These are phyloP conservation scores for Oppia nitens DNA, from an alignment of 1,140 invertebrate genomes.

Conservation along the genomic window DNA sequence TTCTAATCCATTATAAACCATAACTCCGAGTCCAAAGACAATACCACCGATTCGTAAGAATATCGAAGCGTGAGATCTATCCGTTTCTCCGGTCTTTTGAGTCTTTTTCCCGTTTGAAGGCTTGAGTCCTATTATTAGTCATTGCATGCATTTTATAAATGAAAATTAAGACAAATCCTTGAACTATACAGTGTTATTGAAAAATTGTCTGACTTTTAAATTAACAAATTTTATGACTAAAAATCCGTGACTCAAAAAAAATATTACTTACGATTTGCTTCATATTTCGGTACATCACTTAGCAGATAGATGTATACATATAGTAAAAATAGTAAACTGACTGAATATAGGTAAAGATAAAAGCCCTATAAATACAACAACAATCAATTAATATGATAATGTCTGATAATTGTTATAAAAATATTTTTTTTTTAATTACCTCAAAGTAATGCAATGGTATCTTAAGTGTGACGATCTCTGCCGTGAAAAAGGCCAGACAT, in stretches of 20 bases:
- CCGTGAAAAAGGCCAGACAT: slow-evolving; percentile 77
- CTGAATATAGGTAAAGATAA: slow-evolving; percentile 89
- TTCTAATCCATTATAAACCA: slow-evolving; percentile 91
- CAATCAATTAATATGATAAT: background rate
- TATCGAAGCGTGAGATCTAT: slow-evolving; percentile 83
- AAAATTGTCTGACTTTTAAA: too few relatives aligned
- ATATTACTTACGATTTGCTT: slow-evolving; percentile 19
- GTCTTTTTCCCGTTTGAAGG: slow-evolving; percentile 37
- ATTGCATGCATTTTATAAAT: too few relatives aligned
- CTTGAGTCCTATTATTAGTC: slow-evolving; percentile 2
- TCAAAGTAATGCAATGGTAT: slow-evolving; percentile 72
- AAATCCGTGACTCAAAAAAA: too few relatives aligned
- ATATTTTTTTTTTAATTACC: slow-evolving; percentile 29
- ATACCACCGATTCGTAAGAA: slow-evolving; percentile 89
- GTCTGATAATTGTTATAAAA: background rate
- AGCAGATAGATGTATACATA: slow-evolving; percentile 94
- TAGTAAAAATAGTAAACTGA: slow-evolving; percentile 82
- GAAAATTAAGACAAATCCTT: too few relatives aligned
- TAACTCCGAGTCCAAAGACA: slow-evolving; percentile 86
- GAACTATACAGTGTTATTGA: too few relatives aligned
- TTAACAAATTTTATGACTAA: too few relatives aligned
- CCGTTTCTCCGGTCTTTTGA: slow-evolving; percentile 77
- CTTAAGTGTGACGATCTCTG: slow-evolving; percentile 77
- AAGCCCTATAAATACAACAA: slow-evolving; percentile 51
- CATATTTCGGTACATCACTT: slow-evolving; percentile 51